Base-by-base conservation (phyloP, 1,140 invertebrate genomes). In the Frieseomelitta varia region DNA sequence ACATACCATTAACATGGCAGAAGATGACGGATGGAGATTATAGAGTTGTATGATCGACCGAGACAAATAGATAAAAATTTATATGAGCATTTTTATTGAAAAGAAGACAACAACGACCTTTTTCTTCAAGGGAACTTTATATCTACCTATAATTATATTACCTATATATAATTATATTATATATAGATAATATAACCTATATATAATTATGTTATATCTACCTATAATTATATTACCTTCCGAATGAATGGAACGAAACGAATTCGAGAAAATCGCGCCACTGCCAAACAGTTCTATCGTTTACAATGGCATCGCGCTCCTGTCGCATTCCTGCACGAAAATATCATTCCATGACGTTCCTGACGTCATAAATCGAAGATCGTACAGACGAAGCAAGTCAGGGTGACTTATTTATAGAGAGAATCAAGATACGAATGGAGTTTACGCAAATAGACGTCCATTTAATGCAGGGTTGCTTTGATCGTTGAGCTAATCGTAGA, bases 391-490 rank as follows among this genome's bases (percentile, higher is more conserved):
- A 55, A 69, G 24, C 67, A 6, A 82, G 71, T 82, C 55, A 51
- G 75, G 15, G 82, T 61, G 51, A 71, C 51, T 81, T 86, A 87
- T 87, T 87, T 87, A 78, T 87, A 87, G 86, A 78, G 56, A 58
- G 24, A 51, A 55, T 79, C 77, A 27, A 34, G 67, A 58, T 79
- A 58, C 67, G 51, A 56, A 72, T 39, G 34, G 34, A 58, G 30
- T 53, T 69, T 21, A 34, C 78, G 19, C 17, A 53, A 78, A 67
- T 47, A 71, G 67, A 27, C 17, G 21, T 30, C 1, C 53, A 24
- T 72, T 80, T 21, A 11, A 68, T 55, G 21, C 76, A 51, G 68
- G 47, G 17, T 79, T 68, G 51, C 47, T 53, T 47, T 63, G 39
- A 63, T 61, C 58, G 30, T 39, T 47, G 3, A 34, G 11, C 11